Percentiles rank a stretch among this genome's conserved stretches.
These are phyloP conservation scores for Emydoidea blandingii DNA, from an alignment of 2,797 vertebrate species.

Conservation along the genomic window DNA sequence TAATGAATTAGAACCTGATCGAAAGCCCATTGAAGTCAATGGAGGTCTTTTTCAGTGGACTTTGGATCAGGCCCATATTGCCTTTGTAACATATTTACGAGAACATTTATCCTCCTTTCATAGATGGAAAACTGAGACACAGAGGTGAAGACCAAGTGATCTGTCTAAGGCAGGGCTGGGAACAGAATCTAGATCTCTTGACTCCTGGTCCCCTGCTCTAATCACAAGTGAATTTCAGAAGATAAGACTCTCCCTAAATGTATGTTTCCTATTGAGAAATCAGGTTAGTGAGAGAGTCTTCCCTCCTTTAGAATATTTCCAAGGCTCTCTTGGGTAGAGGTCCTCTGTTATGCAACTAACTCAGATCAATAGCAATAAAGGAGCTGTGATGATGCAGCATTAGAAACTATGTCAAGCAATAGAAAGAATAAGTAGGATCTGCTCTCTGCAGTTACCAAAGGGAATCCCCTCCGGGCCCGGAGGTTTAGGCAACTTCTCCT, in stretches of 20 bases:
- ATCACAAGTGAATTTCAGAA: rapidly evolving
- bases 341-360: conserved; percentile 16
- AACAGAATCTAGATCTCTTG: neutral
- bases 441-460: conserved; percentile 57
- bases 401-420: conserved; percentile 47
- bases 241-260: neutral
- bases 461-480: conserved; percentile 62
- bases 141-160: neutral
- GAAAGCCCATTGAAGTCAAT: conserved; percentile 31
- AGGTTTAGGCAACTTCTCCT: conserved; percentile 67
- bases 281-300: conserved; percentile 2
- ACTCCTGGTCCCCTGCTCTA: neutral
- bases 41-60: conserved; percentile 10
- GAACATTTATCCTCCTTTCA: conserved; percentile 8
- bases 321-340: neutral
- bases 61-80: conserved; percentile 13
- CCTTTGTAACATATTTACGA: conserved; percentile 19
- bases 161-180: neutral
- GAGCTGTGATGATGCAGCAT: conserved; percentile 16
- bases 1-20: conserved; percentile 35
- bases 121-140: neutral
- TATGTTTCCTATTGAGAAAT: neutral
- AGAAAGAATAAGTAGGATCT: conserved; percentile 52
- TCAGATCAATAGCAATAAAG: conserved; percentile 53
- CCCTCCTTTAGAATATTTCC: conserved; percentile 29